Percentiles rank a stretch among this genome's conserved stretches.
Conservation (phyloP, 2,888 invertebrate species). For the Saturnia japonica region DNA sequence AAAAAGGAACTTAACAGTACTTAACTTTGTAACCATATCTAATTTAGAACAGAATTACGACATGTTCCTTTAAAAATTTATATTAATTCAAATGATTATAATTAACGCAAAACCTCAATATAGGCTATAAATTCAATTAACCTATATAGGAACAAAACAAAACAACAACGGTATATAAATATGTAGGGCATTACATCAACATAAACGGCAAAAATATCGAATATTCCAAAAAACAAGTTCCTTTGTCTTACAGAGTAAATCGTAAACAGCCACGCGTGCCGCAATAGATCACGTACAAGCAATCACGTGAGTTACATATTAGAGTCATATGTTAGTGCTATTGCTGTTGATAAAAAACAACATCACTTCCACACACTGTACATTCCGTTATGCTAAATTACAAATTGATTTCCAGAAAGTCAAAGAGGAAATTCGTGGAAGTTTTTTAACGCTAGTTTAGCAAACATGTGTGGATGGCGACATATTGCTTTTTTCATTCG, state of each 20-base stretch:
- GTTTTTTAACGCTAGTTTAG: slow-evolving; percentile 62
- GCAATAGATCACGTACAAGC: slow-evolving; percentile 51
- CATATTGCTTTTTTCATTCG: slow-evolving; percentile 74
- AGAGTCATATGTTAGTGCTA: slow-evolving; percentile 56
- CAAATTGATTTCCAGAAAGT: slow-evolving; percentile 65
- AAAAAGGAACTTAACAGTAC: no score
- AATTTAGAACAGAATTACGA: no score
- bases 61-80: no score
- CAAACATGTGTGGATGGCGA: slow-evolving; percentile 64
- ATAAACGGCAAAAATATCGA: background rate
- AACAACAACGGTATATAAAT: background rate
- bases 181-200: background rate
- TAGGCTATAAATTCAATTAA: background rate
- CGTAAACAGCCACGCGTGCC: slow-evolving; percentile 43
- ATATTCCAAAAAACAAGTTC: slow-evolving; percentile 7
- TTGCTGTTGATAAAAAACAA: slow-evolving; percentile 54
- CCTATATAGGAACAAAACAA: background rate
- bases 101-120: background rate
- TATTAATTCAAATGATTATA: no score
- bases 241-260: slow-evolving; percentile 27
- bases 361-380: slow-evolving; percentile 29
- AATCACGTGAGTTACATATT: slow-evolving; percentile 62
- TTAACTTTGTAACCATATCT: no score
- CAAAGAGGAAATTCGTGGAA: slow-evolving; percentile 48
- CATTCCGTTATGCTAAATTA: slow-evolving; percentile 64